A percentile compares a stretch with the other conserved stretches of the same genome.
Evolutionary conservation across 1,140 invertebrate species (phyloP).

Genomic region (Magallana ariakensis): DNA sequence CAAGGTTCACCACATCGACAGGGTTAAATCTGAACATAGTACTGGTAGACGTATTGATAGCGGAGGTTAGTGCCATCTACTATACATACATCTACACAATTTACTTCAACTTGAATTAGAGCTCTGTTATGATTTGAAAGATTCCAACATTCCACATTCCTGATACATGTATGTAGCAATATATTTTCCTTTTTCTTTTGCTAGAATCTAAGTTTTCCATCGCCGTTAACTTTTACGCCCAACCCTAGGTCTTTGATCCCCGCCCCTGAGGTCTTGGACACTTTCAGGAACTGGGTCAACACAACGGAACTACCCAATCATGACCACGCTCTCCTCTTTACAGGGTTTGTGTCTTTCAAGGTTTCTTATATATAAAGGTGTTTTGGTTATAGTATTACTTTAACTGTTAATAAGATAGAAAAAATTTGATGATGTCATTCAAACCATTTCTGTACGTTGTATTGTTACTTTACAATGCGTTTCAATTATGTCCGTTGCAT

Average conservation of each 20-base stretch:
- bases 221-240: not conserved
- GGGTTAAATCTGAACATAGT: not conserved
- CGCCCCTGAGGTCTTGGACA: not conserved
- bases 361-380: not conserved
- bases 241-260: conserved; percentile 2
- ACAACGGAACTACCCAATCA: not conserved
- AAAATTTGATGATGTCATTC: not conserved
- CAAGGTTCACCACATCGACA: not conserved
- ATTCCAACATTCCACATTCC: too few species aligned
- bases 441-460: too few species aligned
- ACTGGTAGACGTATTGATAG: not conserved
- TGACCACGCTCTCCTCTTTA: conserved; percentile 6
- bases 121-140: too few species aligned
- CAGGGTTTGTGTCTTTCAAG: not conserved
- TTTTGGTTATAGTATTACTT: not conserved
- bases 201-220: conserved; percentile 17
- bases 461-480: too few species aligned
- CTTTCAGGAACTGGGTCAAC: conserved; percentile 26
- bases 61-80: not conserved
- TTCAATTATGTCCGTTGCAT: too few species aligned
- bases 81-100: too few species aligned
- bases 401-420: not conserved
- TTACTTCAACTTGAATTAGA: too few species aligned
- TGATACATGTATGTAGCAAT: too few species aligned
- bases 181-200: not conserved